Percentiles rank a stretch among this genome's conserved stretches.
Evolutionary conservation across 2,888 invertebrate genomes (phyloP).

Genomic region (Drosophila mulleri): DNA sequence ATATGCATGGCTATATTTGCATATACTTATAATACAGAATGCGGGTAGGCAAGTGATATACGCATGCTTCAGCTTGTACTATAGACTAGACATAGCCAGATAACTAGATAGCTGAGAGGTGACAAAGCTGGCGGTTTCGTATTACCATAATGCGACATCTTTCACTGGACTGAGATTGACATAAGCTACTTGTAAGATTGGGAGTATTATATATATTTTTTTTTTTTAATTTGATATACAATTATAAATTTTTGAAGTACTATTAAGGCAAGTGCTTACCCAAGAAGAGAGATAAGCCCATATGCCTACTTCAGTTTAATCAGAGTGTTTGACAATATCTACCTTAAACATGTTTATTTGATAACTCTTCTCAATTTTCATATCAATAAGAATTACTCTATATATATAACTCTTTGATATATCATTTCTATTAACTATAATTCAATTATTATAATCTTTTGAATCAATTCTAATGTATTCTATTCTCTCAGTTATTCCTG

Average conservation of each 20-base stretch:
- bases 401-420: neutral
- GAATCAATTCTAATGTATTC: neutral
- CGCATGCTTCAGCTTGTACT: neutral
- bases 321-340: no score
- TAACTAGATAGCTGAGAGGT: neutral
- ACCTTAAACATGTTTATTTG: no score
- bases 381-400: no score
- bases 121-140: neutral
- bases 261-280: no score
- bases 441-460: neutral
- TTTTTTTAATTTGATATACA: neutral
- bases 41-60: neutral
- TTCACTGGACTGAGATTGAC: neutral
- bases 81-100: neutral
- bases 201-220: neutral
- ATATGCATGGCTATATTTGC: slow-evolving; percentile 2
- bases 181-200: neutral
- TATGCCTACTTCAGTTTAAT: no score
- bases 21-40: neutral
- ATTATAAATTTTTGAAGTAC: neutral
- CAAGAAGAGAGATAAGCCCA: no score
- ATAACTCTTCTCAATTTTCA: no score
- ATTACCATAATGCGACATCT: slow-evolving; percentile 3
- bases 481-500: neutral
- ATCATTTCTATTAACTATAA: neutral